Evolutionary conservation across 2,888 invertebrate genomes (phyloP).

Genomic region (Hypena proboscidalis): DNA sequence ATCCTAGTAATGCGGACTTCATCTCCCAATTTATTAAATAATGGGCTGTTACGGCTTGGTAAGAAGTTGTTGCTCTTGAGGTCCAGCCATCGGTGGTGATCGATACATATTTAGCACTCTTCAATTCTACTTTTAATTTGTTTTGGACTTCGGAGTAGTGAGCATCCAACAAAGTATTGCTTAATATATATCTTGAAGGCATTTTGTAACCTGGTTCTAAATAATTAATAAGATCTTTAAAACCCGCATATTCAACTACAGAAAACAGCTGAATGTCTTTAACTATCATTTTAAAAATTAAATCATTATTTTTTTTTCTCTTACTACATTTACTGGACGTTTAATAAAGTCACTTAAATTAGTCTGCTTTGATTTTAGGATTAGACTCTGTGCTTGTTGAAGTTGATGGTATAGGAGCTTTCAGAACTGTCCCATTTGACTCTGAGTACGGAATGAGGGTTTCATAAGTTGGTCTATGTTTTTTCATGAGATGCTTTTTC

Average conservation of each 20-base stretch:
- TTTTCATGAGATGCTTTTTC: slow-evolving; percentile 30
- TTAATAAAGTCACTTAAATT: slow-evolving; percentile 28
- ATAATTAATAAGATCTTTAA: slow-evolving; percentile 33
- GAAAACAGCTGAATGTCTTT: slow-evolving; percentile 37
- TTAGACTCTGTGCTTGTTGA: slow-evolving; percentile 16
- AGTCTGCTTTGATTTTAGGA: slow-evolving; percentile 18
- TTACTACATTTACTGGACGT: slow-evolving; percentile 27
- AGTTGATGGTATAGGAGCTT: slow-evolving; percentile 22
- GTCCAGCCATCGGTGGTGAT: slow-evolving; percentile 33
- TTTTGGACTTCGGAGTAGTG: slow-evolving; percentile 22
- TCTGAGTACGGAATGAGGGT: slow-evolving; percentile 26
- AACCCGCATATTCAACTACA: slow-evolving; percentile 36
- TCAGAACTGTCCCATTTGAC: slow-evolving; percentile 27
- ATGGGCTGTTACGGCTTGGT: slow-evolving; percentile 35
- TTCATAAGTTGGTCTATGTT: slow-evolving; percentile 34
- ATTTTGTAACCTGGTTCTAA: slow-evolving; percentile 40
- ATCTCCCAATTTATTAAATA: slow-evolving; percentile 36
- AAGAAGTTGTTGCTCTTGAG: slow-evolving; percentile 36
- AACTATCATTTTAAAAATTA: slow-evolving; percentile 34
- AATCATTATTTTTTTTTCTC: slow-evolving; percentile 33
- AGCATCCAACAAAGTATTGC: slow-evolving; percentile 33
- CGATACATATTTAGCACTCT: slow-evolving; percentile 31
- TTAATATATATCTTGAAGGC: slow-evolving; percentile 35
- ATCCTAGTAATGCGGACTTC: slow-evolving; percentile 29
- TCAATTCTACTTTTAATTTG: slow-evolving; percentile 31